Conservation (phyloP, 2,888 invertebrate genomes). For the Lepetodrilus schrolli region DNA sequence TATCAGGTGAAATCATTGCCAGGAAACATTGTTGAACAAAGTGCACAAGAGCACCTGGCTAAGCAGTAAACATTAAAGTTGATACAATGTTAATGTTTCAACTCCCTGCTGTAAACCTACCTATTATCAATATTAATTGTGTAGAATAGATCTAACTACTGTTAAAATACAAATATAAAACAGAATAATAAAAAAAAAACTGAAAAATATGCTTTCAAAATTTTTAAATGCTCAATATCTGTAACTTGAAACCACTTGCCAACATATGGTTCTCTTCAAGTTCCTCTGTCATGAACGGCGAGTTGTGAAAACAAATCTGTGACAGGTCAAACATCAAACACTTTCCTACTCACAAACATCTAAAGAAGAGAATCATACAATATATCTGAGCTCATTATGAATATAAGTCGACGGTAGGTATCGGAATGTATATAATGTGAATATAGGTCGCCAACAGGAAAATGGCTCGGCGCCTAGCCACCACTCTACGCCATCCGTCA, state of each 20-base stretch:
- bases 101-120: too few species aligned
- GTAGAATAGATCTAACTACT: neutral
- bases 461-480: slow-evolving; percentile 10
- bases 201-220: too few species aligned
- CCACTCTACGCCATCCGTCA: slow-evolving; percentile 5
- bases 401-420: slow-evolving; percentile 24
- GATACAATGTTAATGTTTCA: too few species aligned
- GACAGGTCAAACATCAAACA: slow-evolving; percentile 21
- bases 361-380: neutral
- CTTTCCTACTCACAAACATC: neutral
- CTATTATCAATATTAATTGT: neutral
- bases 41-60: slow-evolving; percentile 18
- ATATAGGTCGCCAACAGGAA: slow-evolving; percentile 24
- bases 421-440: slow-evolving; percentile 26
- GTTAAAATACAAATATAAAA: neutral
- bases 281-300: neutral
- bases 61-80: neutral
- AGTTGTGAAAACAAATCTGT: neutral
- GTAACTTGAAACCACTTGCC: slow-evolving; percentile 26
- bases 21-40: neutral
- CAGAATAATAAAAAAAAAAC: too few species aligned
- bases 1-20: too few species aligned
- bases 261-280: slow-evolving; percentile 22
- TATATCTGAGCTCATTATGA: slow-evolving; percentile 15
- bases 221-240: too few species aligned